phyloP scores from a whole-genome alignment of 2,888 invertebrate genomes.

The Meiosimyza decipiens region DNA sequence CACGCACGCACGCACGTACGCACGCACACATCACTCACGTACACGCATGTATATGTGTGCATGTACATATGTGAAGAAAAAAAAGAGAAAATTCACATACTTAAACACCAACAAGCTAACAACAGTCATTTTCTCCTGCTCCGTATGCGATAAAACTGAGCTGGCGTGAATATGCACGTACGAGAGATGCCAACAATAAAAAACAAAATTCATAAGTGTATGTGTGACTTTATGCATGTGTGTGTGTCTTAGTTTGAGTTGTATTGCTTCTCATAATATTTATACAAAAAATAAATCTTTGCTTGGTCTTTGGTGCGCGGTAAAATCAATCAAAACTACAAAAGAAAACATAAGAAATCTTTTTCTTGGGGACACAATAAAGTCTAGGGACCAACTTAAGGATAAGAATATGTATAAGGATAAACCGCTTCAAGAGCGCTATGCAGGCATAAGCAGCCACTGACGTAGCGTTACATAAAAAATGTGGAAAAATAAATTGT shows the following conservation, averaged over 20 bases:
- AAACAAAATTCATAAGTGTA: no score
- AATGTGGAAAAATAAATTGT: no score
- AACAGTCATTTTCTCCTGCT: not conserved
- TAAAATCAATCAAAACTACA: not conserved
- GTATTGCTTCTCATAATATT: slow-evolving; percentile 13
- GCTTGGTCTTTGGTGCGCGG: not conserved
- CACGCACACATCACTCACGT: not conserved
- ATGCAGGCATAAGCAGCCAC: no score
- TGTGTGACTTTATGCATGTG: no score
- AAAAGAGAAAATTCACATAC: not conserved
- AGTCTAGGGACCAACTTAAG: not conserved
- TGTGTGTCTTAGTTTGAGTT: not conserved
- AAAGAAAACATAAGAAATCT: not conserved
- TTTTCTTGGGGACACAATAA: not conserved
- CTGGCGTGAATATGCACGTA: no score
- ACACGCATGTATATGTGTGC: not conserved
- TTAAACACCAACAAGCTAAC: not conserved
- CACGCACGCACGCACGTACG: slow-evolving; percentile 17
- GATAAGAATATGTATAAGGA: not conserved
- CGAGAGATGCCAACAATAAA: no score
- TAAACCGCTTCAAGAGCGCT: not conserved
- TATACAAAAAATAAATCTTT: slow-evolving; percentile 16
- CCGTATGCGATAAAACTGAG: not conserved
- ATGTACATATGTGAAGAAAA: no score
- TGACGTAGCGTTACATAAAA: no score